phyloP scores from a whole-genome alignment of 2,113 vertebrate genomes.

The Stercorarius parasiticus region DNA sequence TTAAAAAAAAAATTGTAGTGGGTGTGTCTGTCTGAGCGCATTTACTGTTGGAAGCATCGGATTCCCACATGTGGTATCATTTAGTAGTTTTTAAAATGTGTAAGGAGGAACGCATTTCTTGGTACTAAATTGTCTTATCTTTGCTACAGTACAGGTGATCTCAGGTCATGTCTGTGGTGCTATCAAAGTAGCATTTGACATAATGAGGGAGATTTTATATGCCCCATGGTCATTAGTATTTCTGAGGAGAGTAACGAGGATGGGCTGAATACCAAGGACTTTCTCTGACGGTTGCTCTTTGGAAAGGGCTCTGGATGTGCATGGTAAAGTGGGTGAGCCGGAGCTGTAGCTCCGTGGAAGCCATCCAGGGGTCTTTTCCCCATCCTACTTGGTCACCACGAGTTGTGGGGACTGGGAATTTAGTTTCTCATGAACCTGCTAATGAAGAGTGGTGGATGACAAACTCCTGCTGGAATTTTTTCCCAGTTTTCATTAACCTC shows the following conservation, averaged over 20 bases:
- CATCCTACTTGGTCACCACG: background rate
- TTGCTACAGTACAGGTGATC: background rate
- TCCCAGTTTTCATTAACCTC: constrained; percentile 43
- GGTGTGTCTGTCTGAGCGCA: background rate
- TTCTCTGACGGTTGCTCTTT: background rate
- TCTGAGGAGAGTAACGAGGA: background rate
- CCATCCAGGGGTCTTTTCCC: background rate
- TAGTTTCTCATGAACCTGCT: background rate
- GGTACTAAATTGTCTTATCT: background rate
- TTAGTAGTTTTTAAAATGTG: background rate
- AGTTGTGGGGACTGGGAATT: background rate
- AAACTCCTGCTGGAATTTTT: background rate
- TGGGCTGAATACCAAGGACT: background rate
- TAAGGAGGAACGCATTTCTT: background rate
- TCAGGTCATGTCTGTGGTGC: background rate
- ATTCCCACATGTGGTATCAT: background rate
- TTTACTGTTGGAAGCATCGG: background rate
- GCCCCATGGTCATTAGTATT: background rate
- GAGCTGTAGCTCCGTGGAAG: accelerated
- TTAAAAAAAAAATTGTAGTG: background rate
- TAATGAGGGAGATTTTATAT: background rate
- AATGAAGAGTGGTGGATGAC: background rate
- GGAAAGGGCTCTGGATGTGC: background rate
- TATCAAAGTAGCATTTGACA: background rate
- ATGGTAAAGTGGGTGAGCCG: background rate